Base-by-base conservation (phyloP, 2,113 vertebrate genomes). In the Lagopus leucura region DNA sequence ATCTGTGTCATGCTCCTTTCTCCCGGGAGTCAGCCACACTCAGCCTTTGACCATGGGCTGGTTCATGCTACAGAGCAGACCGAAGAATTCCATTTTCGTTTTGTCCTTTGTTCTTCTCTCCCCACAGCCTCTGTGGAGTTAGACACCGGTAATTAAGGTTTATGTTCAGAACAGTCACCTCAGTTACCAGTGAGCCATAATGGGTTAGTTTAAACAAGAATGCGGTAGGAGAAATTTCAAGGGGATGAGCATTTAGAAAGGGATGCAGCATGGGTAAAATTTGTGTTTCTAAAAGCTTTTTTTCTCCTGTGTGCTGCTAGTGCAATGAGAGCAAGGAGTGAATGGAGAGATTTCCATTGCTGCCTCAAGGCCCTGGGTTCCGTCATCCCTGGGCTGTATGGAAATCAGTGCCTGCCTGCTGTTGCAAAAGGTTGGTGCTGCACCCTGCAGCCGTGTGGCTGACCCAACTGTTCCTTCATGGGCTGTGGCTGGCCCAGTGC, bases 41-140 rank as follows among this genome's bases (percentile, higher is more conserved):
- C 42, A 85, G 10, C 38, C 50, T 83, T 82, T 93, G 75, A 50
- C 78, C 89, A 24, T 0, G 0, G 5, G 40, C 48, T 95, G 52
- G 52, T 84, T 88, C 21, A 57, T 43, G 61, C 25, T 9, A 65
- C 54, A 21, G 36, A 79, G 81, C 40, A 79, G 43, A 36, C 58
- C 1, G 1, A 60, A 85, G 84, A 82, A 89, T 80, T 93, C 92
- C 89, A 65, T 82, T 4, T 1, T 80, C 32, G 21, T 70, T 91
- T 91, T 76, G 17, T 50, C 65, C 75, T 96, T 94, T 94, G 94
- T 94, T 93, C 86, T 92, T 21, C 20, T 77, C 73, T 87, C 8
- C n/a, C 52, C 64, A 70, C 83, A 85, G 74, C 67, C 74, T 81
- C 69, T 81, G 25, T 43, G 69, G 88, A 77, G 45, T 88, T 81